Evolutionary conservation across 2,797 vertebrate species (phyloP), one percentile per base, ranked within the genome.

Genomic region (Serranus cabrilla): DNA sequence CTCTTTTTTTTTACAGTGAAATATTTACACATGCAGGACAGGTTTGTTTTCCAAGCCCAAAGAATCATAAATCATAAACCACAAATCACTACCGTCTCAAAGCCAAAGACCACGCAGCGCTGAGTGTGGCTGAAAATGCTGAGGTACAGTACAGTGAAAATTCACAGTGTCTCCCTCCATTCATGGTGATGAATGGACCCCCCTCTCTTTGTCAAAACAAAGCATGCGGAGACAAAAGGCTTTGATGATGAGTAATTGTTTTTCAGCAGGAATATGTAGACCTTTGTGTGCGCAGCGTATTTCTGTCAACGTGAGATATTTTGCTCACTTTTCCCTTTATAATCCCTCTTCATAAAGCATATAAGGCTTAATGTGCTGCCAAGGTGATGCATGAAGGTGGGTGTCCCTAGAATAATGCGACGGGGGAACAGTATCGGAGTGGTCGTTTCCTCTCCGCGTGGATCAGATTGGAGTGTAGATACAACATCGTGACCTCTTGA

Each of bases 191-290:
- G 71, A 90, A 93, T 91, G 78, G 74, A 63, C 55, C 52, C 52
- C 46, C 46, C 58, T 79, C 42, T 49, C 55, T 86, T 87, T 88
- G 88, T 91, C 84, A 90, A 75, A 90, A 89, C 89, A 91, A 90
- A 90, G 87, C 82, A 66, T 11, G 16, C 57, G 5, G 14, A 85
- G 74, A 92, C 90, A 94, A 91, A 90, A 84, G 82, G 50, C 61
- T 82, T 31, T 86, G 90, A 90, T 89, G 82, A 87, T 91, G 92
- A 93, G 80, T 89, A 87, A 93, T 92, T 84, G 85, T 86, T 86
- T 80, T 76, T 65, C 47, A 84, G 76, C 62, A 40, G 57, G 74
- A 81, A 83, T 78, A 83, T 88, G 86, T 86, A 76, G 67, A 87
- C 85, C 80, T 80, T 84, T 89, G 78, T 89, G 75, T 74, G 64